phyloP scores from a whole-genome alignment of 2,888 invertebrate species.

The Rhaphigaster nebulosa region DNA sequence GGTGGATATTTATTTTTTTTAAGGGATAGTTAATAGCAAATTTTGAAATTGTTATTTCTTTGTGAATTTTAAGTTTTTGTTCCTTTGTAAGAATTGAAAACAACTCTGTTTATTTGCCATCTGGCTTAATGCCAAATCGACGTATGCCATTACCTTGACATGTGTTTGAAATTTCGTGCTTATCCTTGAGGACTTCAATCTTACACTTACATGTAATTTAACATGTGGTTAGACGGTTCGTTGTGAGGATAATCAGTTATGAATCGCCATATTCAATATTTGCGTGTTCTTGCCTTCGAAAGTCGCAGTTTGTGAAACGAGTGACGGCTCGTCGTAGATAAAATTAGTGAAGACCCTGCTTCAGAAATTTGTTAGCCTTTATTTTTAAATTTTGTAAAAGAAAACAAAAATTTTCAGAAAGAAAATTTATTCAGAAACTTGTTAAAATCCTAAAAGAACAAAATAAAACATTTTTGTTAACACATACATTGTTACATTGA shows the following conservation, averaged over 20 bases:
- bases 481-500: too few relatives aligned
- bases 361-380: too few relatives aligned
- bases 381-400: too few relatives aligned
- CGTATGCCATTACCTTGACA: not conserved
- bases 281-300: not conserved
- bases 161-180: not conserved
- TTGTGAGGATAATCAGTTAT: not conserved
- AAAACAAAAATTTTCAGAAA: too few relatives aligned
- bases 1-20: not conserved
- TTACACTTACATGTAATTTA: not conserved
- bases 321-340: too few relatives aligned
- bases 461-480: too few relatives aligned
- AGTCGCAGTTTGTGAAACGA: too few relatives aligned
- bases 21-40: not conserved
- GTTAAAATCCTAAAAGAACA: too few relatives aligned
- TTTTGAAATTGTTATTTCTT: not conserved
- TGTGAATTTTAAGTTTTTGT: not conserved
- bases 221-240: not conserved
- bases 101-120: not conserved
- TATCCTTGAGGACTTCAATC: not conserved
- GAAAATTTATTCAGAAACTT: too few relatives aligned
- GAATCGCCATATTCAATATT: not conserved
- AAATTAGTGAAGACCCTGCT: too few relatives aligned
- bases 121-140: not conserved
- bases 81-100: not conserved